Evolutionary conservation across 2,113 vertebrate species (phyloP).

Genomic region (Taxidea taxus): DNA sequence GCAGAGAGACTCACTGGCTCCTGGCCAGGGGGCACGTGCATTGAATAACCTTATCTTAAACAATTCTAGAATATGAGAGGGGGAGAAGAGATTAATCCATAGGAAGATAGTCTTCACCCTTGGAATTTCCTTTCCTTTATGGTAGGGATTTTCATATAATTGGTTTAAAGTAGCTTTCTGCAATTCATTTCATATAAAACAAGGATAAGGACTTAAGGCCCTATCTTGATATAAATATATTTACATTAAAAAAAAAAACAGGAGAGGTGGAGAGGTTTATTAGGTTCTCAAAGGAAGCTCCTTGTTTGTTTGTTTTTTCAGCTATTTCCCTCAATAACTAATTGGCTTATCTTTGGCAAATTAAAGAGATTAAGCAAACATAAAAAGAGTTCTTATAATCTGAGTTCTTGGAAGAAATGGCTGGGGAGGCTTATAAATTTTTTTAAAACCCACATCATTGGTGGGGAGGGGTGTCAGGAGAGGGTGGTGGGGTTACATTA

Average conservation of each 20-base stretch:
- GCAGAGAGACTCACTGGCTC: neutral
- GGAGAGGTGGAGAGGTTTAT: neutral
- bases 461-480: too few relatives aligned
- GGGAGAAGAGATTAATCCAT: neutral
- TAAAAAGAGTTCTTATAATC: neutral
- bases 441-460: neutral
- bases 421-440: neutral
- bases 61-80: neutral
- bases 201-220: neutral
- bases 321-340: neutral
- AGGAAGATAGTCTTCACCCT: neutral
- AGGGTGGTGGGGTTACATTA: too few relatives aligned
- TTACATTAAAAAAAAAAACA: neutral
- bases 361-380: neutral
- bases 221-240: neutral
- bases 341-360: neutral
- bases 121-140: neutral
- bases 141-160: neutral
- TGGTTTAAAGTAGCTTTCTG: neutral
- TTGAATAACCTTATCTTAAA: neutral
- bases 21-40: neutral
- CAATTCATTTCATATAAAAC: neutral
- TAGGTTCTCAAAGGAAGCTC: neutral
- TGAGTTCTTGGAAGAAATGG: neutral
- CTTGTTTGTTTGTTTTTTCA: neutral